Base-by-base conservation (phyloP, 2,113 vertebrate species). In the Atractosteus spatula region DNA sequence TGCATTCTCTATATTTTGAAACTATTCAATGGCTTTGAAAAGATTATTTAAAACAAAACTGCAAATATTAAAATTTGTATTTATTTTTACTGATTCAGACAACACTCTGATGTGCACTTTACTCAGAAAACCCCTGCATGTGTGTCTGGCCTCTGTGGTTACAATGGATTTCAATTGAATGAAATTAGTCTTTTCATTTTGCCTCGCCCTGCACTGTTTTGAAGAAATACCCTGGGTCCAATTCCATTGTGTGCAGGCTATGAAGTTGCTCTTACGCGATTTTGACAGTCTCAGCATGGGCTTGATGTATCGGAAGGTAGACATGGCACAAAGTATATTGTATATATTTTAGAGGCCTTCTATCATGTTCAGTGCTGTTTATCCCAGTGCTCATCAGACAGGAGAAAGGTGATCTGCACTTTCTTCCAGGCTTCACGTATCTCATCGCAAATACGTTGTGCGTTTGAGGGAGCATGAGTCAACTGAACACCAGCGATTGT, bases 281-380 rank as follows among this genome's bases (percentile, higher is more conserved):
- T 85, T 81, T 85, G 85, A 86, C 89, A 86, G 80, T 72, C 83
- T 80, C 84, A 83, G 89, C 82, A 75, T 86, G 85, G 84, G 83
- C 76, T 80, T 83, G 87, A 85, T 83, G 81, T 86, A 83, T 86
- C 74, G 76, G 81, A 82, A 78, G 81, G 83, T 76, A 80, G 79
- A 82, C 80, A 78, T 76, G 79, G 78, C 83, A 82, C 76, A 79
- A 82, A 82, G 81, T 76, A 78, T 17, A 83, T 59, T 71, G 41
- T n/a, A 67, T 76, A 78, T 87, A 84, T 89, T 86, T 86, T 81
- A 78, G 68, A 84, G 83, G 81, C 77, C 82, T 83, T 80, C 84
- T 79, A 70, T 78, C 82, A 88, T 72, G 77, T 67, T 76, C 77
- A 77, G 73, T 76, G 78, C 69, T 4, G 76, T 72, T 78, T 76